Percentiles rank a stretch among this genome's conserved stretches.
phyloP scores from a whole-genome alignment of 1,140 invertebrate species.

The Pogonognathellus flavescens region DNA sequence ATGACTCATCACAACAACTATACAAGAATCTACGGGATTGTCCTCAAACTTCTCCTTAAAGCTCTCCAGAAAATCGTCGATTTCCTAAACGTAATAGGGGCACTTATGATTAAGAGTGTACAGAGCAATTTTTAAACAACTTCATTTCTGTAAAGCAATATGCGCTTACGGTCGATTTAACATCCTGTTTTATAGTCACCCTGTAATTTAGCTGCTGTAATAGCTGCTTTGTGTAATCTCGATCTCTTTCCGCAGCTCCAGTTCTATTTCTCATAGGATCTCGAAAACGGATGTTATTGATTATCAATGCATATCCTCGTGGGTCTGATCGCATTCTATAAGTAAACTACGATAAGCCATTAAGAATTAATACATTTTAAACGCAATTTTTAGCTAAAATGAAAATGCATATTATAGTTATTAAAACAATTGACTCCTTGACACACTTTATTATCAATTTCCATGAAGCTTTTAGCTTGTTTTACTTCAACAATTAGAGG shows the following conservation, averaged over 20 bases:
- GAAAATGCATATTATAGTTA: too few relatives aligned
- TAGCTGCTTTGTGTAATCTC: constrained; percentile 71
- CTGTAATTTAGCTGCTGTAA: constrained; percentile 74
- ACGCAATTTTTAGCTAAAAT: too few relatives aligned
- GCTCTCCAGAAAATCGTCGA: constrained; percentile 26
- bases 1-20: constrained; percentile 76
- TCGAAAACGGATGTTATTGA: constrained; percentile 72
- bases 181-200: constrained; percentile 70
- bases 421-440: neutral
- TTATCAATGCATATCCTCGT: constrained; percentile 74
- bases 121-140: too few relatives aligned
- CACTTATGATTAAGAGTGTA: too few relatives aligned
- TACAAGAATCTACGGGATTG: constrained; percentile 71
- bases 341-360: neutral
- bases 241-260: constrained; percentile 72
- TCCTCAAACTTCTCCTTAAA: constrained; percentile 58
- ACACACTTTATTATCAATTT: neutral
- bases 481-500: neutral
- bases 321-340: constrained; percentile 74
- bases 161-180: constrained; percentile 67
- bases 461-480: neutral
- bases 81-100: constrained; percentile 61
- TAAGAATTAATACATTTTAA: neutral
- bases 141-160: neutral
- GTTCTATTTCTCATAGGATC: constrained; percentile 67